Base-by-base conservation (phyloP, 1,140 invertebrate species). In the Thrips palmi region DNA sequence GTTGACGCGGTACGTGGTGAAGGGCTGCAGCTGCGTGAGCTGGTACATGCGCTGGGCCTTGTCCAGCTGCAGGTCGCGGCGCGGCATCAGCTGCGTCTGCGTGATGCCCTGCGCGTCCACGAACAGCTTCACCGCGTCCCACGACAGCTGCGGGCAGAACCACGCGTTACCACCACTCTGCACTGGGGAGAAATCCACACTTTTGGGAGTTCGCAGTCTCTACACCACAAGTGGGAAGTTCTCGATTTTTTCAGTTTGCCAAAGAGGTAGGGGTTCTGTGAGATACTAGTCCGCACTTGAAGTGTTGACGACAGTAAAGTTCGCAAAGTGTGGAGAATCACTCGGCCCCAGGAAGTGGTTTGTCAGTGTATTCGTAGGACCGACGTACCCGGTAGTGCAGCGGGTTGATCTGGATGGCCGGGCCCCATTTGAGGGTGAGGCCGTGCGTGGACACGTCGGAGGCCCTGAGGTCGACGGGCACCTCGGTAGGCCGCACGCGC, bases 1-100 rank as follows among this genome's bases (percentile, higher is more conserved):
- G 52, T 93, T 92, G 1, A 93, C 86, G 52, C 82, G 86, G 54
- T 93, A 93, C 1, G 85, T 93, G 2, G 87, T 93, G 52, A 92
- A 92, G 1, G 88, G 88, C 27, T 84, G 85, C 21, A 93, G 58
- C 51, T 88, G 83, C 51, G 86, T 77, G 33, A 91, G 82, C 0
- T 77, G 81, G 46, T 74, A 71, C 11, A 65, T 68, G 33, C 70
- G 74, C 10, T 64, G 63, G 27, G 72, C 65, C 17, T 78, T 68
- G 43, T 77, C 73, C 1, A 91, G 55, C 7, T 73, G 60, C 12
- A 87, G 74, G 41, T 74, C 70, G 31, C 70, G 67, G 39, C 71
- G 67, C 1, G 74, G 72, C n/a, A 92, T 76, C 28, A 68, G 68
- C 55, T 88, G 81, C 0, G 74, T 81, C 56, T 92, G 86, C 0